Evolutionary conservation across 2,888 invertebrate species (phyloP).

Genomic region (Conomelus anceps): DNA sequence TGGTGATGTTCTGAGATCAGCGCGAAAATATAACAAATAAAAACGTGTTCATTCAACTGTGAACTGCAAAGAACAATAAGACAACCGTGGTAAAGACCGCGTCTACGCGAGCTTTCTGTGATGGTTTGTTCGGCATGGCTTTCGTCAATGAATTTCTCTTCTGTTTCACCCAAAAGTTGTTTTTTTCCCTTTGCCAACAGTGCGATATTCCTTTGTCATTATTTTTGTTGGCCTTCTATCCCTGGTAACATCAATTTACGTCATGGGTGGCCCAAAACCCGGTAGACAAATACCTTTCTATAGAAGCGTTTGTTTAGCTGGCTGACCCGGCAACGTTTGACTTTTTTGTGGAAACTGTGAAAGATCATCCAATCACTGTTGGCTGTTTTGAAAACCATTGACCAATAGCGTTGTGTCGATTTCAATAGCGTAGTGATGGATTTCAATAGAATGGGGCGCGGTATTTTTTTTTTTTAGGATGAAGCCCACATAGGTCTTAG

Average conservation of each 20-base stretch:
- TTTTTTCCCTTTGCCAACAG: neutral
- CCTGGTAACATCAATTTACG: neutral
- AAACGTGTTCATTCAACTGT: neutral
- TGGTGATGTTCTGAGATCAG: neutral
- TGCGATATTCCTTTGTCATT: neutral
- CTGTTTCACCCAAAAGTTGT: neutral
- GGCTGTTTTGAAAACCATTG: neutral
- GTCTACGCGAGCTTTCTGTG: neutral
- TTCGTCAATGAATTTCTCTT: neutral
- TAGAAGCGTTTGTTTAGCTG: neutral
- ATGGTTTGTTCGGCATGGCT: neutral
- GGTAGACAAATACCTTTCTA: neutral
- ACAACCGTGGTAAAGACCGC: neutral
- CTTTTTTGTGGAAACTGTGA: neutral
- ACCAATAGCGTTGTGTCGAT: neutral
- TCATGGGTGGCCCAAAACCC: neutral
- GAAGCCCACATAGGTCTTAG: too few species aligned
- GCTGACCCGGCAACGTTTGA: neutral
- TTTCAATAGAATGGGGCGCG: neutral
- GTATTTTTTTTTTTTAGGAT: too few species aligned
- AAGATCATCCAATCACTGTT: neutral
- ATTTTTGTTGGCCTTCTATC: neutral
- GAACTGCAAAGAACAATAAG: neutral
- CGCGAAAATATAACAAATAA: neutral
- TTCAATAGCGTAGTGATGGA: neutral